phyloP scores from a whole-genome alignment of 35 echinoderm and acorn worm species.

The Nesometra sesokonis region DNA sequence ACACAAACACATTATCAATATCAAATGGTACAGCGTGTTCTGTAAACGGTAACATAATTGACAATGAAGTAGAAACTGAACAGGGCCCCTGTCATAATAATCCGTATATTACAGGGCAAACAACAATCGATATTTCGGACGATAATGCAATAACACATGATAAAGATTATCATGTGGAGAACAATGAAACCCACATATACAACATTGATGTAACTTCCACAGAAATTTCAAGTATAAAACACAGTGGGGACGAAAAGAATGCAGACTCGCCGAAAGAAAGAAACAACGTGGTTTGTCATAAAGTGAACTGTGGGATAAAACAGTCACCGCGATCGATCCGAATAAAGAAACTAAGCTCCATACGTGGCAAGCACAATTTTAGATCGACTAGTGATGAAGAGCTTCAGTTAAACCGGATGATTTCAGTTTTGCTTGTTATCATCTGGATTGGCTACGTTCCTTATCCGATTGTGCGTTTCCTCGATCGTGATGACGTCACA shows the following conservation, averaged over 20 bases:
- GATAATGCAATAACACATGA: not conserved
- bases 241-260: not conserved
- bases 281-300: not conserved
- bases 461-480: slow-evolving; percentile 6
- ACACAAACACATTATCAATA: not conserved
- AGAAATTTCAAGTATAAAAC: not conserved
- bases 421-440: slow-evolving; percentile 1
- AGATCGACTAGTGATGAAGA: not conserved
- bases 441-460: slow-evolving; percentile 23
- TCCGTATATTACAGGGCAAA: not conserved
- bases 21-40: not conserved
- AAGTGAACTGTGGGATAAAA: not conserved
- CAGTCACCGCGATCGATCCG: not conserved
- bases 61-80: too few relatives aligned
- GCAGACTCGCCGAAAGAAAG: not conserved
- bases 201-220: too few relatives aligned
- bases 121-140: not conserved
- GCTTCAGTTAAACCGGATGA: slow-evolving; percentile 9
- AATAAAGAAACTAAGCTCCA: not conserved
- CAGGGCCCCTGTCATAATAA: too few relatives aligned
- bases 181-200: too few relatives aligned
- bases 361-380: not conserved
- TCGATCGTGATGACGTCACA: not conserved
- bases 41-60: too few relatives aligned
- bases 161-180: too few relatives aligned